Evolutionary conservation across 2,888 invertebrate species (phyloP).

Genomic region (Petrophora chlorosata): DNA sequence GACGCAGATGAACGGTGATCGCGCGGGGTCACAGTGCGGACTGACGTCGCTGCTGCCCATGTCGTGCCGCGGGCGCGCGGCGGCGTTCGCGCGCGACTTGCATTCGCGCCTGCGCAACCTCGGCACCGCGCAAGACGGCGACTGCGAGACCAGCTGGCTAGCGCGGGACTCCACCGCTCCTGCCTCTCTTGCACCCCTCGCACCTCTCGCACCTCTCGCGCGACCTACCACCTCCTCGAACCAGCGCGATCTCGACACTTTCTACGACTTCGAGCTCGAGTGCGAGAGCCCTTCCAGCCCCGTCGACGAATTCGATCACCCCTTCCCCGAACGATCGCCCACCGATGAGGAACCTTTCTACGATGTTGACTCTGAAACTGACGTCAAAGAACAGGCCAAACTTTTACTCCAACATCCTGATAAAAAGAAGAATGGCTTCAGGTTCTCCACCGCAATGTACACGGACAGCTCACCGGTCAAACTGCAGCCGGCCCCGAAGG

Average conservation of each 20-base stretch:
- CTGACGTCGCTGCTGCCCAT: conserved; percentile 88
- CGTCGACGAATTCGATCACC: conserved; percentile 81
- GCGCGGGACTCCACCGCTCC: conserved; percentile 50
- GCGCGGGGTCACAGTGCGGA: conserved; percentile 85
- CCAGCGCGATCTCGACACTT: conserved; percentile 81
- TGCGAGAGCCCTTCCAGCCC: conserved; percentile 89
- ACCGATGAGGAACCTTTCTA: conserved; percentile 80
- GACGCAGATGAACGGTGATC: conserved; percentile 83
- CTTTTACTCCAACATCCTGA: conserved; percentile 73
- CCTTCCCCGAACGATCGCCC: conserved; percentile 80
- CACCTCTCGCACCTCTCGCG: conserved; percentile 30
- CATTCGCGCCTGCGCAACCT: conserved; percentile 89
- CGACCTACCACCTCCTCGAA: conserved; percentile 51
- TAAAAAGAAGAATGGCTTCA: conserved; percentile 77
- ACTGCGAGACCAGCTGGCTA: conserved; percentile 75
- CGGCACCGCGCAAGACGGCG: conserved; percentile 81
- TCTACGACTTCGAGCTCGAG: conserved; percentile 86
- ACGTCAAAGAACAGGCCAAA: conserved; percentile 64
- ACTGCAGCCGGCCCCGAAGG: conserved; percentile 67
- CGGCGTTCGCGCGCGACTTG: conserved; percentile 90
- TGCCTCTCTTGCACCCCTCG: too few relatives aligned
- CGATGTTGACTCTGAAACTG: conserved; percentile 76
- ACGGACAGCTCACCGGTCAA: conserved; percentile 72
- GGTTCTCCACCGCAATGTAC: conserved; percentile 70
- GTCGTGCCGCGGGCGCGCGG: conserved; percentile 91